Conservation (phyloP, 2,113 vertebrate genomes). For the Todiramphus saurophagus region DNA sequence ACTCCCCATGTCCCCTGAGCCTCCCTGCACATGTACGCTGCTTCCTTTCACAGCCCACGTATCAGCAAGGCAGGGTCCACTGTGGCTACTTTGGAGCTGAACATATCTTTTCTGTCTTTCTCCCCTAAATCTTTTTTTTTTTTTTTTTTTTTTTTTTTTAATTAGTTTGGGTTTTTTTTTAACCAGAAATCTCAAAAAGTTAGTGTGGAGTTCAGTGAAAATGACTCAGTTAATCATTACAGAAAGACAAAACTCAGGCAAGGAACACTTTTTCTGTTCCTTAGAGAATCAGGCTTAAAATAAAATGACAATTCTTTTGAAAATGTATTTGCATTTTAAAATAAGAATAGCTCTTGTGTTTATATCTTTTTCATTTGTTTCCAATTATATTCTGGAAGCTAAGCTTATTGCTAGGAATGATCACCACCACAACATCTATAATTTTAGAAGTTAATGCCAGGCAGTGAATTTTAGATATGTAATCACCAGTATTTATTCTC, state of each 20-base stretch:
- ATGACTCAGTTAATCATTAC: not conserved
- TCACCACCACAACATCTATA: not conserved
- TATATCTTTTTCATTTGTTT: not conserved
- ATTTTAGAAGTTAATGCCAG: not conserved
- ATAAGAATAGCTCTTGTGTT: not conserved
- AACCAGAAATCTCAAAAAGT: not conserved
- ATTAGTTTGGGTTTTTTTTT: not conserved
- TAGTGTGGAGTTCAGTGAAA: not conserved
- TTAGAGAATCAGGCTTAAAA: not conserved
- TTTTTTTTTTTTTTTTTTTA: not conserved
- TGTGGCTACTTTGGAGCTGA: not conserved
- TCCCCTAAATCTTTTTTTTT: not conserved
- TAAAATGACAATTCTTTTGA: not conserved
- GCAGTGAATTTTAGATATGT: not conserved
- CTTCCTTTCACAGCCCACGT: not conserved
- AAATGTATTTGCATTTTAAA: not conserved
- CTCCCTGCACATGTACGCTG: accelerated
- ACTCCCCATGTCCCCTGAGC: not conserved
- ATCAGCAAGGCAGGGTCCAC: not conserved
- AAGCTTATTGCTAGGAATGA: not conserved
- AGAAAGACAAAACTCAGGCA: not conserved
- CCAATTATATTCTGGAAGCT: not conserved
- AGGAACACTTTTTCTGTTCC: not conserved
- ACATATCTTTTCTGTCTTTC: not conserved
- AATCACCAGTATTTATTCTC: not conserved